Conservation (phyloP, 2,797 vertebrate species). For the Sebastes diaconus region DNA sequence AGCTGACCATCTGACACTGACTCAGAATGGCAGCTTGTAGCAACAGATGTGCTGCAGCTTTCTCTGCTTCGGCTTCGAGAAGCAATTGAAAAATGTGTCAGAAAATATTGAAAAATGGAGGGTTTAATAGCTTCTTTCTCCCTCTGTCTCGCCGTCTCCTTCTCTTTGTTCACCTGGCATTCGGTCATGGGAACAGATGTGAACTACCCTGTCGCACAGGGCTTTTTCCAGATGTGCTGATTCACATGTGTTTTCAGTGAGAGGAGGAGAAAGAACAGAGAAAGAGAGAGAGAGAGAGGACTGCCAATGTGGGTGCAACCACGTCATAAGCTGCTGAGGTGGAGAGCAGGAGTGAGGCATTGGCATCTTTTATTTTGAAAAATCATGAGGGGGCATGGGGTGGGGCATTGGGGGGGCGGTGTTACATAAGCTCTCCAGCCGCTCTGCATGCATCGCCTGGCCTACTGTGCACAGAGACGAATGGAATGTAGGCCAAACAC, state of each 20-base stretch:
- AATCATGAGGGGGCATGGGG: slow-evolving; percentile 49
- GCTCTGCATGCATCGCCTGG: slow-evolving; percentile 69
- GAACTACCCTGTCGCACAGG: slow-evolving; percentile 38
- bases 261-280: neutral
- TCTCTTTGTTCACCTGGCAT: slow-evolving; percentile 25
- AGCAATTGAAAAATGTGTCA: slow-evolving; percentile 3
- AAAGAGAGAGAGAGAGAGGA: neutral
- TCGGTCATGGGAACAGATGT: slow-evolving; percentile 66
- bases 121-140: neutral
- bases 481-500: slow-evolving; percentile 77
- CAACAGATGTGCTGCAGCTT: slow-evolving; percentile 52
- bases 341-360: slow-evolving; percentile 8
- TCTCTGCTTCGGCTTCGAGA: slow-evolving; percentile 13
- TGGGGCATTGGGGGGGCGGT: slow-evolving; percentile 14
- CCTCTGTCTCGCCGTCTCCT: neutral
- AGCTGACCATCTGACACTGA: slow-evolving; percentile 54
- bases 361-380: slow-evolving; percentile 67
- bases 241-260: slow-evolving; percentile 46
- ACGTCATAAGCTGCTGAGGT: slow-evolving; percentile 39
- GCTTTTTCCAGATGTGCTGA: slow-evolving; percentile 41
- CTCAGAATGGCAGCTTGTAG: slow-evolving; percentile 28
- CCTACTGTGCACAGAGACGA: slow-evolving; percentile 72
- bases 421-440: slow-evolving; percentile 79
- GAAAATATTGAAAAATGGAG: neutral
- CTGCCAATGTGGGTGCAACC: slow-evolving; percentile 33